These are phyloP conservation scores for Tenualosa thibaudeaui DNA, from an alignment of 2,797 vertebrate genomes.

Conservation along the genomic window DNA sequence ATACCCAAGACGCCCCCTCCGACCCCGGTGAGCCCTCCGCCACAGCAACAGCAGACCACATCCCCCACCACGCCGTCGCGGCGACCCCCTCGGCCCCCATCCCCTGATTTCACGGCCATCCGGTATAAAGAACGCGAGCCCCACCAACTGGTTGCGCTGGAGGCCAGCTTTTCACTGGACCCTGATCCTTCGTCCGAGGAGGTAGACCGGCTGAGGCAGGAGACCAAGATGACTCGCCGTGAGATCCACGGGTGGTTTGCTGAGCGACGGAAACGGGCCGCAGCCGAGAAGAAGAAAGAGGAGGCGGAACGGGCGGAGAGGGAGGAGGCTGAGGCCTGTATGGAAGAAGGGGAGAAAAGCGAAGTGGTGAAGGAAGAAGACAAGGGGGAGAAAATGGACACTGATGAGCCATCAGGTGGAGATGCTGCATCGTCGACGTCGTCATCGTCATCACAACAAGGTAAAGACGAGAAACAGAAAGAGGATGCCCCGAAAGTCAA, in stretches of 20 bases:
- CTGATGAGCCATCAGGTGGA: slow-evolving; percentile 56
- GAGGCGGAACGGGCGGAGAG: slow-evolving; percentile 73
- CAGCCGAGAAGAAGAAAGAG: slow-evolving; percentile 79
- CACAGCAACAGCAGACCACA: slow-evolving; percentile 67
- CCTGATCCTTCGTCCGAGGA: slow-evolving; percentile 85
- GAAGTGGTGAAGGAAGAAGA: slow-evolving; percentile 57
- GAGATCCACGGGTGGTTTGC: slow-evolving; percentile 98
- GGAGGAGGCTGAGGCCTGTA: slow-evolving; percentile 62
- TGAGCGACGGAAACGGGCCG: slow-evolving; percentile 83
- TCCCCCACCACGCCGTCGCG: slow-evolving; percentile 75
- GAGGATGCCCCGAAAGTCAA: slow-evolving; percentile 86
- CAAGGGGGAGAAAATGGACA: slow-evolving; percentile 50
- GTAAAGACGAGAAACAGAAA: slow-evolving; percentile 64
- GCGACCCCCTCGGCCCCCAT: slow-evolving; percentile 82
- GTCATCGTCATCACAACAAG: slow-evolving; percentile 46
- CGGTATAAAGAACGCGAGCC: slow-evolving; percentile 95
- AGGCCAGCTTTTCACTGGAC: slow-evolving; percentile 87
- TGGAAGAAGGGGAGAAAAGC: slow-evolving; percentile 56
- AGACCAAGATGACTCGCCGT: slow-evolving; percentile 96
- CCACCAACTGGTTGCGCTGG: slow-evolving; percentile 89
- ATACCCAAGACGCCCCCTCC: slow-evolving; percentile 71
- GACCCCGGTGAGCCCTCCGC: slow-evolving; percentile 65
- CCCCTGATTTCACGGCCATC: slow-evolving; percentile 89
- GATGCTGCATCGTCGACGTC: neutral
- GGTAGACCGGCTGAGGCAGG: slow-evolving; percentile 86